phyloP scores from a whole-genome alignment of 2,888 invertebrate species.

The Phorcus lineatus region DNA sequence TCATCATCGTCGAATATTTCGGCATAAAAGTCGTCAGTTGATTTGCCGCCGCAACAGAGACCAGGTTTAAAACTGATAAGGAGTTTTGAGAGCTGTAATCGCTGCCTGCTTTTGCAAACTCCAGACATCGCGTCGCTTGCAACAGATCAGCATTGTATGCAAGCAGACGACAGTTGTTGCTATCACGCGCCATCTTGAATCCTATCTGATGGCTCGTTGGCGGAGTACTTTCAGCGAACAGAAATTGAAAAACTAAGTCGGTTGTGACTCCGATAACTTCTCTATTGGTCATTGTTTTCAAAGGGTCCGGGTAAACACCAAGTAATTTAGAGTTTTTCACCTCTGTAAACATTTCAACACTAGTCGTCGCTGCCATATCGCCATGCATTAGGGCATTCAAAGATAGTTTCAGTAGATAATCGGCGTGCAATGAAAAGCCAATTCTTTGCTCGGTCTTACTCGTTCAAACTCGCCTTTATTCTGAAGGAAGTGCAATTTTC shows the following conservation, averaged over 20 bases:
- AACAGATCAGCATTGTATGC: constrained; percentile 12
- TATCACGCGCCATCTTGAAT: constrained; percentile 19
- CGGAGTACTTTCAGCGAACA: not conserved
- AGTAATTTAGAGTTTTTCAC: not conserved
- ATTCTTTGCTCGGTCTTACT: not conserved
- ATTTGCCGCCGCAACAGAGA: no score
- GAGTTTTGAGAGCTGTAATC: not conserved
- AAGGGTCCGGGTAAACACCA: not conserved
- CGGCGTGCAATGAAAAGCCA: not conserved
- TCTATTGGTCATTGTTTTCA: not conserved
- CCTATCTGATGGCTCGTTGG: not conserved
- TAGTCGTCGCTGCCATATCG: not conserved
- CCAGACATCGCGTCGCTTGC: not conserved
- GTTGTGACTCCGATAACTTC: not conserved
- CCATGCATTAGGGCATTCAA: not conserved
- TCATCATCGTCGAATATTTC: not conserved
- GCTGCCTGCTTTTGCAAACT: not conserved
- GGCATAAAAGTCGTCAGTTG: not conserved
- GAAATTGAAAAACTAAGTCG: not conserved
- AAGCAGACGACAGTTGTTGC: constrained; percentile 13
- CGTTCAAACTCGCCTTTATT: not conserved
- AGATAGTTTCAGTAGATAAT: not conserved
- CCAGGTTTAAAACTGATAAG: no score
- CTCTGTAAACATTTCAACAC: constrained; percentile 13
- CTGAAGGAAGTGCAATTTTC: not conserved